A percentile compares a stretch with the other conserved stretches of the same genome.
phyloP scores from a whole-genome alignment of 2,113 vertebrate genomes.

The Neolamprologus variostigma region DNA sequence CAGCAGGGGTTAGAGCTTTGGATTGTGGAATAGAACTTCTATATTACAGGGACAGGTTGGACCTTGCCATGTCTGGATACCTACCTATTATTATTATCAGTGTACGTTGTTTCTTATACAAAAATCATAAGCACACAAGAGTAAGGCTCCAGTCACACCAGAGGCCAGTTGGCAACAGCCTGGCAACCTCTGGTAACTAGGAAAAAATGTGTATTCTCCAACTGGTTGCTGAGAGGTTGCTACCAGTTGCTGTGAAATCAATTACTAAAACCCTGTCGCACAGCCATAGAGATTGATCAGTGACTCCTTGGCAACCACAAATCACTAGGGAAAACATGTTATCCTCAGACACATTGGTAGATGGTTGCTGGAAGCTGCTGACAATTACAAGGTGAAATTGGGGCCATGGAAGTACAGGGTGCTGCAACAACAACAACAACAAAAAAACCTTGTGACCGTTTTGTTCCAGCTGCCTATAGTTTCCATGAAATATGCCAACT shows the following conservation, averaged over 20 bases:
- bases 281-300: neutral
- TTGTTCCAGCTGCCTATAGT: neutral
- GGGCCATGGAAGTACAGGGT: neutral
- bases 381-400: neutral
- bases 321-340: neutral
- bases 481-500: neutral
- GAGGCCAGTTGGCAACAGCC: neutral
- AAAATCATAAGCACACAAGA: neutral
- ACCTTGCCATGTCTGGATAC: neutral
- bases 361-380: neutral
- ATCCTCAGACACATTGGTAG: neutral
- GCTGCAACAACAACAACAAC: neutral
- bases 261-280: neutral
- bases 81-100: neutral
- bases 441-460: accelerated
- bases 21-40: neutral
- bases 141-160: neutral
- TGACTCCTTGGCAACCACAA: neutral
- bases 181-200: neutral
- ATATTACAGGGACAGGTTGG: neutral
- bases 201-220: neutral
- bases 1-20: neutral
- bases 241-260: neutral
- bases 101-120: neutral
- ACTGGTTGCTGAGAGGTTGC: neutral